Evolutionary conservation across 2,888 invertebrate species (phyloP).

Genomic region (Coenonympha arcania): DNA sequence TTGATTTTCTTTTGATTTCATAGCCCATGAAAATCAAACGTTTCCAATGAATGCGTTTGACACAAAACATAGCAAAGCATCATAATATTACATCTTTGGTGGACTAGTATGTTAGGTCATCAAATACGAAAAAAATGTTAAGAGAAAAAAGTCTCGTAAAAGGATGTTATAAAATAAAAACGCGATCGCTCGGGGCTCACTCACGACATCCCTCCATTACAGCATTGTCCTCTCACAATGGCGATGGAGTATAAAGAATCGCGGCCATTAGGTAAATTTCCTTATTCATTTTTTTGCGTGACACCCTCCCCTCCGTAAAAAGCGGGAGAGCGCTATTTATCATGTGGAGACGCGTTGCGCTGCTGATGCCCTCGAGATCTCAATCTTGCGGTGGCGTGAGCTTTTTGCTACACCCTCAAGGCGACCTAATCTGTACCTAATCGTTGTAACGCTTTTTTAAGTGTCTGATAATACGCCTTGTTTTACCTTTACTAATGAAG

Average conservation of each 20-base stretch:
- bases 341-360: constrained; percentile 45
- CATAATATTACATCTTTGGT: no score
- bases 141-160: constrained; percentile 15
- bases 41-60: no score
- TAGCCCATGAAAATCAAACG: no score
- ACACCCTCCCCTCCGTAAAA: constrained; percentile 65
- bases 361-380: constrained; percentile 49
- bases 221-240: constrained; percentile 70
- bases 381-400: constrained; percentile 48
- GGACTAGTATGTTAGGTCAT: no score
- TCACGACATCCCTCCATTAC: constrained; percentile 73
- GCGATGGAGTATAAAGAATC: constrained; percentile 69
- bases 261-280: constrained; percentile 74
- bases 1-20: no score
- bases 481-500: no score
- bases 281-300: constrained; percentile 73
- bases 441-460: constrained; percentile 2
- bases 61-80: no score
- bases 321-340: constrained; percentile 63
- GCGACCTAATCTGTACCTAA: constrained; percentile 13
- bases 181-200: constrained; percentile 45
- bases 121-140: background rate
- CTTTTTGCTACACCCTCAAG: constrained; percentile 40
- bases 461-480: background rate
- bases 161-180: constrained; percentile 43